Evolutionary conservation across 1,140 invertebrate genomes (phyloP), one percentile per base, ranked within the genome.

Genomic region (Psilanteris sp.): DNA sequence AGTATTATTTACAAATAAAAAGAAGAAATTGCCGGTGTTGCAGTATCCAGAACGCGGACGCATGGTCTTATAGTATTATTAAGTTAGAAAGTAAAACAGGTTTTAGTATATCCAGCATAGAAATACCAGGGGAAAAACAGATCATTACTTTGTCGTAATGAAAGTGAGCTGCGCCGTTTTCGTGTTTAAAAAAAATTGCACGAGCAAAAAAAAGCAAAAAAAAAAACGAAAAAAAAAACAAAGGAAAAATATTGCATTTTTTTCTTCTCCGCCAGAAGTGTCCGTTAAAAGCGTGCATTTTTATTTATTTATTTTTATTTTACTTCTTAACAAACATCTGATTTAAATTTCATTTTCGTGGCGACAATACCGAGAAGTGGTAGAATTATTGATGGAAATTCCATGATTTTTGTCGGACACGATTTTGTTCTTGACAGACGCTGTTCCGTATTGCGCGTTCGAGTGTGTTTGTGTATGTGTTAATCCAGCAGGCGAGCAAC

Each of bases 21-120:
- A 67, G 46, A 67, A 57, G 20, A 66, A 48, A 68, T 24, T 59
- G 18, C 39, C 36, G 27, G 32, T 43, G 31, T 44, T 39, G 10
- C 32, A 71, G 55, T 59, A 66, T 67, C 62, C 46, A 34, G 29
- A 55, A 34, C 44, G 27, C 62, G 26, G 34, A 61, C 41, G 31
- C 32, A 68, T 34, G 29, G 32, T 55, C 48, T 76, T 50, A 68
- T 76, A 76, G 72, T 76, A 76, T 76, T 76, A 76, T 76, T 76
- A 76, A 76, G 62, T 76, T 64, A 74, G 43, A 66, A 66, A 46
- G 32, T 46, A 34, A 50, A 73, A 64, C 59, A 64, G 59, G 43
- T 66, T 73, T 57, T 32, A 61, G 20, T 61, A 6, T 54, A 57
- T 64, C 57, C 57, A 52, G 44, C n/a, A 41, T 52, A 39, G 26